Base-by-base conservation (phyloP, 2,113 vertebrate species). In the Brachypodius melanocephalos region DNA sequence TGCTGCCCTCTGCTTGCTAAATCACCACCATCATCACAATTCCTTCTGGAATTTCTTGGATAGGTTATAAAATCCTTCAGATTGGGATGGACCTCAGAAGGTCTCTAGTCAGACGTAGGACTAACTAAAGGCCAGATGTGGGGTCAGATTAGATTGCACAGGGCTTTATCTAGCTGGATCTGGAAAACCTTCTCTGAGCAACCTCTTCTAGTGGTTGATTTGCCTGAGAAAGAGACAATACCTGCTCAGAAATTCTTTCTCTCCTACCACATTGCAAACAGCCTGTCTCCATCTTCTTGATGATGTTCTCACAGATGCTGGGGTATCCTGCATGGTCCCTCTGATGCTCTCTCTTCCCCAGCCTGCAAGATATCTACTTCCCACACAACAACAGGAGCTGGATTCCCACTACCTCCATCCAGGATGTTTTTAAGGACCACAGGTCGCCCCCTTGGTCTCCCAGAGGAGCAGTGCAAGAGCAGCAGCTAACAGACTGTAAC, bases 401-500 rank as follows among this genome's bases (percentile, higher is more conserved):
- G 17, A n/a, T 59, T 91, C 3, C 26, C 14, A 10, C 15, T 48
- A 62, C 65, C 15, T 2, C 12, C 10, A 71, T 17, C 12, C 29
- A 73, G 51, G 31, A 49, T 42, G 5, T 51, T 16, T 16, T 38
- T 25, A 45, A 46, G 38, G 11, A 43, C 18, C 18, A 49, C n/a
- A 73, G 26, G 19, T 83, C 8, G 65, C 10, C 11, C 5, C 8
- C 15, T 42, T 45, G 28, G 14, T 69, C 5, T 49, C 21, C n/a
- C 0, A 0, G 22, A 75, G 8, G 12, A 59, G 34, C 2, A 8
- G 7, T 28, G 17, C 20, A 59, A 81, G 40, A 87, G 5, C 7
- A 49, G 14, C 19, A 91, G 8, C 12, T 71, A 29, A 48, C 17
- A 48, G 38, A 29, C 6, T 46, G n/a, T n/a, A 48, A 59, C 48